Base-by-base conservation (phyloP, 2,113 vertebrate species). In the Potamarius usumacintae region DNA sequence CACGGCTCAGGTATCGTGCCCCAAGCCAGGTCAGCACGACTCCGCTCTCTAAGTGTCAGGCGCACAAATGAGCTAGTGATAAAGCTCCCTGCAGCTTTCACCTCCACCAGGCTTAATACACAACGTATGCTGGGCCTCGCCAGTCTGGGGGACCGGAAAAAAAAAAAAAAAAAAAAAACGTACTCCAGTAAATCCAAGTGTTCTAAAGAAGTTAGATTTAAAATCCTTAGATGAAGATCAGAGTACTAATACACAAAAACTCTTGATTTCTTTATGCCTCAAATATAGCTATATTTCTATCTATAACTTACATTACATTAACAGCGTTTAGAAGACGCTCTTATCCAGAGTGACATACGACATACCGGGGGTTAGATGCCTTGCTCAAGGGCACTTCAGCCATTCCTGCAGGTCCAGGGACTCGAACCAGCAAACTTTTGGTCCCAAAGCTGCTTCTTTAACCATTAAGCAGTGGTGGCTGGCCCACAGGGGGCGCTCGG, bases 41-140 rank as follows among this genome's bases (percentile, higher is more conserved):
- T 67, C 72, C 42, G 27, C 86, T 82, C 88, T 79, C 79, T 52
- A 82, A 83, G 86, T 77, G 88, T 83, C 72, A 88, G 80, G 48
- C 34, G 62, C 84, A 88, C 89, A 88, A 87, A 86, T 87, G 78
- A 85, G 89, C 62, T 30, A 25, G 86, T 58, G 80, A 89, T 89
- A 89, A 88, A 89, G 79, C 85, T 83, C 72, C 83, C 65, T 14
- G 77, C 55, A 30, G 83, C 57, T 63, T 83, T 79, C 81, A 88
- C 86, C 86, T 83, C 81, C 50, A 4, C 34, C 55, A 77, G 87
- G 82, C 55, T 86, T 81, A 84, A 88, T 88, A 72, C 58, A 84
- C 62, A 88, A 84, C 17, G 50, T 62, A 86, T 83, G 89, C 67
- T 62, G 80, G 57, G 89, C 60, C 55, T 76, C 50, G 67, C 12